Evolutionary conservation across 2,113 vertebrate species (phyloP).

Genomic region (Nicator chloris): DNA sequence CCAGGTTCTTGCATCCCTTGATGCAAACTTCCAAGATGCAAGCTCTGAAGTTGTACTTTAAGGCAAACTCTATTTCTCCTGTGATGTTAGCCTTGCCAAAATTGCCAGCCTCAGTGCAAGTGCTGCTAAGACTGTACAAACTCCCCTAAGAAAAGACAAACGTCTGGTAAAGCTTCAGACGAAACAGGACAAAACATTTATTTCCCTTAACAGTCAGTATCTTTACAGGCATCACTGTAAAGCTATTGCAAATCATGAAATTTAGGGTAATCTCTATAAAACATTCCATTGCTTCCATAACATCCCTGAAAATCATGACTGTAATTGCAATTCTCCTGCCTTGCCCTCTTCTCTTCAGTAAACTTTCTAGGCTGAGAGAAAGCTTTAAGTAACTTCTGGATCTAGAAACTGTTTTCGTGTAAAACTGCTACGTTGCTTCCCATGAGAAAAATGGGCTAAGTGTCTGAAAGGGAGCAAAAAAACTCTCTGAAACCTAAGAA

Average conservation of each 20-base stretch:
- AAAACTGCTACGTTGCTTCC: background rate
- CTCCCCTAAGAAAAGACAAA: slow-evolving; percentile 70
- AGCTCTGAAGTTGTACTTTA: slow-evolving; percentile 74
- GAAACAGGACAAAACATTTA: background rate
- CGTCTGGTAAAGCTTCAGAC: background rate
- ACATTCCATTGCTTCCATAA: background rate
- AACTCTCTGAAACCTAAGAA: background rate
- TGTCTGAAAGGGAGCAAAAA: background rate
- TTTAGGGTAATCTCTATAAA: background rate
- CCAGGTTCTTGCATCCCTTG: slow-evolving; percentile 80
- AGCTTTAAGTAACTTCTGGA: background rate
- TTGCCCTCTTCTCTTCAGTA: background rate
- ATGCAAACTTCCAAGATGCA: slow-evolving; percentile 82
- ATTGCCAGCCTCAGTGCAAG: slow-evolving; percentile 72
- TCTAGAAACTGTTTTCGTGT: background rate
- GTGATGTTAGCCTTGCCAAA: slow-evolving; percentile 67
- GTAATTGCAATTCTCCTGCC: background rate
- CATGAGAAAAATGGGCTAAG: background rate
- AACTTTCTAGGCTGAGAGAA: background rate
- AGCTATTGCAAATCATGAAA: background rate
- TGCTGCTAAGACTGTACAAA: slow-evolving; percentile 78
- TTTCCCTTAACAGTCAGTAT: background rate
- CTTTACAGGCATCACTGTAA: background rate
- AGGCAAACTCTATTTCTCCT: slow-evolving; percentile 84
- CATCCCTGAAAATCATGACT: background rate